Percentiles rank a stretch among this genome's conserved stretches.
Evolutionary conservation across 1,140 invertebrate genomes (phyloP).

Genomic region (Bombus haemorrhoidalis): DNA sequence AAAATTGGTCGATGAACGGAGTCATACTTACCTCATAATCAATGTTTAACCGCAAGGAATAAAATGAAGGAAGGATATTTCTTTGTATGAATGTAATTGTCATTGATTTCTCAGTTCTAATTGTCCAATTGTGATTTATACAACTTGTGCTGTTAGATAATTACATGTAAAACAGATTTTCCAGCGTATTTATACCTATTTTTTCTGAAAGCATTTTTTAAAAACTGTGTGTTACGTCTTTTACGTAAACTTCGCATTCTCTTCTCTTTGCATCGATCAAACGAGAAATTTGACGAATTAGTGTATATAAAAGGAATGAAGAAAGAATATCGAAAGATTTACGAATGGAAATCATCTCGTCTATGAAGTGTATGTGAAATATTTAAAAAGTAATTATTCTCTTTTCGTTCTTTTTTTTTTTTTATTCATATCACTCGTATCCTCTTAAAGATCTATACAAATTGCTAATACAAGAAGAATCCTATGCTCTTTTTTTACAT

Average conservation of each 20-base stretch:
- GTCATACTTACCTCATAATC: slow-evolving; percentile 54
- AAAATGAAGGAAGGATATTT: slow-evolving; percentile 2
- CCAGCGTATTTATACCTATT: background rate
- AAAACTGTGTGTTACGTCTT: background rate
- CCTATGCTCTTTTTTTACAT: background rate
- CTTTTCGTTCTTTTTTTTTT: background rate
- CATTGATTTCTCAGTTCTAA: slow-evolving; percentile 16
- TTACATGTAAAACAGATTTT: slow-evolving; percentile 34
- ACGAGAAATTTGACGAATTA: background rate
- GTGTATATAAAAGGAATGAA: background rate
- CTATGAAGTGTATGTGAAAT: background rate
- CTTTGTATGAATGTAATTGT: slow-evolving; percentile 34
- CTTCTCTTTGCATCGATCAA: background rate
- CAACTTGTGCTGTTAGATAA: slow-evolving; percentile 33
- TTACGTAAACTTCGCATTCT: background rate
- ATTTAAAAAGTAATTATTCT: background rate
- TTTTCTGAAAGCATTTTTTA: background rate
- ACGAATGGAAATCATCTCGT: background rate
- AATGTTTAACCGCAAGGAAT: slow-evolving; percentile 41
- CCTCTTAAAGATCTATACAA: background rate
- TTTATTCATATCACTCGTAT: slow-evolving; percentile 15
- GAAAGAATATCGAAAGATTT: background rate
- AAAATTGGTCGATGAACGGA: slow-evolving; percentile 58
- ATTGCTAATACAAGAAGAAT: slow-evolving; percentile 5
- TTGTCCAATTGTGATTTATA: slow-evolving; percentile 42